Evolutionary conservation across 2,797 vertebrate species (phyloP).

Genomic region (Sphenodon punctatus): DNA sequence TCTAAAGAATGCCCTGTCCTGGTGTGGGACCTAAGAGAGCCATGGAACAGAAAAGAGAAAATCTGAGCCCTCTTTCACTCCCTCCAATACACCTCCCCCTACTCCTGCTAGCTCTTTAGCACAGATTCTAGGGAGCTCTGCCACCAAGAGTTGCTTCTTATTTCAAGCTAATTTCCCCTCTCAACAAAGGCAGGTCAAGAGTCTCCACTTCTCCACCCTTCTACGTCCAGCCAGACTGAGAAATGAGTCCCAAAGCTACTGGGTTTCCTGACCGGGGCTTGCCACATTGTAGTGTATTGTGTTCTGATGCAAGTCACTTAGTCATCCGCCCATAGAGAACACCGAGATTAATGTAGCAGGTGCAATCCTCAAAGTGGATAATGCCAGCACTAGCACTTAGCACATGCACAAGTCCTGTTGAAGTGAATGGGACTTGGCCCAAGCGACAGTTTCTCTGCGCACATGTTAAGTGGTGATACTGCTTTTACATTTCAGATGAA

Average conservation of each 20-base stretch:
- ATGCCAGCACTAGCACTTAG: no score
- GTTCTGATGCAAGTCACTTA: not conserved
- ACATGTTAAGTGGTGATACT: not conserved
- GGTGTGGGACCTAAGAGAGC: no score
- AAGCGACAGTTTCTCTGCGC: no score
- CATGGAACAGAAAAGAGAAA: no score
- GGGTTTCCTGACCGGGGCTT: not conserved
- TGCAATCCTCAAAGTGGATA: no score
- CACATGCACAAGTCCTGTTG: no score
- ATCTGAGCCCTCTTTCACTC: no score
- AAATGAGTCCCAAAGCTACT: not conserved
- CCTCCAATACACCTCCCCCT: not conserved
- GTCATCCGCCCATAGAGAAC: not conserved
- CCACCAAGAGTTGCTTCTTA: not conserved
- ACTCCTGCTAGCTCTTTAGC: not conserved
- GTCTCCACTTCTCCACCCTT: constrained; percentile 2
- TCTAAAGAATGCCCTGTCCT: no score
- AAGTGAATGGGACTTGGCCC: no score
- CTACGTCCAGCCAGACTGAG: not conserved
- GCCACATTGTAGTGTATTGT: not conserved
- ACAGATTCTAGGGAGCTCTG: not conserved
- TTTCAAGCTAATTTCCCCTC: constrained; percentile 18
- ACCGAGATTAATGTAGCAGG: not conserved
- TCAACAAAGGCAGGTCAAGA: constrained; percentile 20
- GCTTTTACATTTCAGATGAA: no score